Base-by-base conservation (phyloP, 2,888 invertebrate genomes). In the Cryptus armator region DNA sequence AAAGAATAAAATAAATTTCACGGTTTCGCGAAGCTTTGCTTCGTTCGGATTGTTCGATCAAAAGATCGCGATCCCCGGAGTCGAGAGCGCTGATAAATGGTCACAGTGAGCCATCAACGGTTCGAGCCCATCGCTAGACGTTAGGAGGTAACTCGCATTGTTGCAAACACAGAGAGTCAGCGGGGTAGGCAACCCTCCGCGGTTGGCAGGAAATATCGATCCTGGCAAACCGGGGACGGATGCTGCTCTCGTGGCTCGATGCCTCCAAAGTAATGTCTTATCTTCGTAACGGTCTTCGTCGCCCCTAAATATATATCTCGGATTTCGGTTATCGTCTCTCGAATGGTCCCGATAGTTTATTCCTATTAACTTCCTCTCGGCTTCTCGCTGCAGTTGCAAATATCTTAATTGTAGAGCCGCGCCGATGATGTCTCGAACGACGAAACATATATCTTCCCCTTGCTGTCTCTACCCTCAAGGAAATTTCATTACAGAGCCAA, bases 171-270 rank as follows among this genome's bases (percentile, higher is more conserved):
- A 90, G 89, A 90, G 90, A 88, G 82, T 74, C 84, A 85, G 85
- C 81, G 84, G 89, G 89, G 89, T 90, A 90, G 91, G 89, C 90
- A 91, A 37, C 91, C 92, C 92, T 92, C 92, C 87, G 89, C 88
- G 92, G 93, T 92, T 92, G 92, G 92, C 92, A 92, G 92, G 92
- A 92, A 93, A 92, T 92, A 93, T 93, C 93, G 93, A 93, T 92
- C 92, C 90, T 77, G 77, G 84, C 87, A 88, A 88, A 88, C 87
- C 86, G 89, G 91, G 90, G 91, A 90, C 88, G 90, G 92, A 92
- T 92, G 90, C 92, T 92, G 92, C 88, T 87, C 86, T 88, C 88
- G 90, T 32, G 81, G 75, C 72, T 43, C 72, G 62, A 43, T 76
- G 70, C 80, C 59, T 62, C 74, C 76, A 87, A 84, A 86, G 86